Base-by-base conservation (phyloP, 1,140 invertebrate genomes). In the Andrena cerasifolii region DNA sequence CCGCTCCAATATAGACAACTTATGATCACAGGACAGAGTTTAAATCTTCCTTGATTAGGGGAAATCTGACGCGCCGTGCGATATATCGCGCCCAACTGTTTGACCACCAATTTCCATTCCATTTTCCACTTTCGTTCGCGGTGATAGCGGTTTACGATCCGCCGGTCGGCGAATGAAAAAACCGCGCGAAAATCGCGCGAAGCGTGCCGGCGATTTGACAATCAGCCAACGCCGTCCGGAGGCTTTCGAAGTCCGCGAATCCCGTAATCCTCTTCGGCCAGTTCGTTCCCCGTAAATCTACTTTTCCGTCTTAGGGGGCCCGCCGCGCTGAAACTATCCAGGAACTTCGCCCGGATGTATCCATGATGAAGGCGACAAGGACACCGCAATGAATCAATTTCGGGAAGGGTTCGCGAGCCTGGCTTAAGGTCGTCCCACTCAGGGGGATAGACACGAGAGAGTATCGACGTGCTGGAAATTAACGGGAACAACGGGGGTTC, bases 231-330 rank as follows among this genome's bases (percentile, higher is more conserved):
- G 40, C 8, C 21, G 21, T n/a, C 26, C 59, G 47, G 67, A 26
- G 49, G n/a, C n/a, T 66, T 24, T 62, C 49, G 40, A n/a, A 31
- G 47, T 67, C 43, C 45, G 61, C 56, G 45, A 33, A 53, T n/a
- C n/a, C 33, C 75, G 66, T 82, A 83, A 84, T 86, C 81, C 84
- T 68, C 51, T 65, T 83, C 74, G 59, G 31, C 45, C 51, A 56
- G 62, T 78, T 79, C 78, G 79, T 86, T 74, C 78, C 70, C 63
- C 63, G 36, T 86, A 83, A 83, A 86, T 63, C 79, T 66, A 82
- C 79, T 79, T 85, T 75, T 59, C 31, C 16, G 31, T 47, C n/a
- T 58, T 62, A 33, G 21, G 28, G 28, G 31, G 28, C 65, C n/a
- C 47, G n/a, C 43, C 12, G 21, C 21, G 16, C 10, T 21, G 71